Percentiles rank a stretch among this genome's conserved stretches.
phyloP scores from a whole-genome alignment of 2,113 vertebrate species.

The Oncorhynchus gorbuscha region DNA sequence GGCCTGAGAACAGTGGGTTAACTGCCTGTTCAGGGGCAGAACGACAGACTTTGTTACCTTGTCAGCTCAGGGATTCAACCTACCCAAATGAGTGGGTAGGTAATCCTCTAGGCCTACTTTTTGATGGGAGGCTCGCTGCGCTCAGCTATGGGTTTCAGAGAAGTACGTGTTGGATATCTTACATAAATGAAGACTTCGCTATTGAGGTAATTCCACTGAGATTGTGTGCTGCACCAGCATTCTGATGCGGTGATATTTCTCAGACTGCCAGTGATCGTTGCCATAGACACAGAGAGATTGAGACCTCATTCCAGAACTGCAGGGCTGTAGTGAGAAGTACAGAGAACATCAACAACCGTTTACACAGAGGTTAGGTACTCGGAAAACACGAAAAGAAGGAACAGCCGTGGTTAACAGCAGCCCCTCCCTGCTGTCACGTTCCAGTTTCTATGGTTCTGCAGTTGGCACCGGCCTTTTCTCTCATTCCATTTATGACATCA shows the following conservation, averaged over 20 bases:
- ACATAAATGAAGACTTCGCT: background rate
- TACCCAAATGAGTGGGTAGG: background rate
- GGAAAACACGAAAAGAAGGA: background rate
- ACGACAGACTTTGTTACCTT: too few relatives aligned
- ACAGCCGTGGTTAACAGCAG: background rate
- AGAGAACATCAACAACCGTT: background rate
- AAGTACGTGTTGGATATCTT: background rate
- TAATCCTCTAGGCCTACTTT: background rate
- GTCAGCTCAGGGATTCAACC: too few relatives aligned
- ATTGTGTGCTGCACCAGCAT: background rate
- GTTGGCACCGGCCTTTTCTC: background rate
- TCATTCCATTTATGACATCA: background rate
- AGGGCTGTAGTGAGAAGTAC: background rate
- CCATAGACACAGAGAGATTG: slow-evolving; percentile 8
- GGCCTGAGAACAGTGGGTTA: too few relatives aligned
- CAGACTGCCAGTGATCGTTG: background rate
- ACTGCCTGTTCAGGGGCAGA: too few relatives aligned
- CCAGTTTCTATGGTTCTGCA: background rate
- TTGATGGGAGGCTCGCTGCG: background rate
- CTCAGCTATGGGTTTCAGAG: too few relatives aligned
- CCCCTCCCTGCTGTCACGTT: background rate
- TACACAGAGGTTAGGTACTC: background rate
- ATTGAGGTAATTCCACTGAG: background rate
- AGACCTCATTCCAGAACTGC: background rate
- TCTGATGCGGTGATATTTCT: background rate